Conservation (phyloP, 1,140 invertebrate species). For the Drosophila baimaii region DNA sequence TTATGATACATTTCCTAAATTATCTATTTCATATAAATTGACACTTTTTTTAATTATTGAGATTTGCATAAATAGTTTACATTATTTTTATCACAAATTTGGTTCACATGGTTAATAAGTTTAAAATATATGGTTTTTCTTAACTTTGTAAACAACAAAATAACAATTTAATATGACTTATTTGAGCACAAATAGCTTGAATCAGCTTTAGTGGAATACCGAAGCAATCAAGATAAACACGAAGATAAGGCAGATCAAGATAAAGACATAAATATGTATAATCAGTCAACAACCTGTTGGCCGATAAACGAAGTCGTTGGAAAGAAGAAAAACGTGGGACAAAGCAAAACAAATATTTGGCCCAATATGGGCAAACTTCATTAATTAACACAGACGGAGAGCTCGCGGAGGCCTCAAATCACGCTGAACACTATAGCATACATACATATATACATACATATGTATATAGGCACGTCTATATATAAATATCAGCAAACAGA, state of each 20-base stretch:
- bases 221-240: conserved; percentile 44
- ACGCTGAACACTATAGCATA: not conserved
- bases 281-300: conserved; percentile 75
- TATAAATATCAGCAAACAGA: conserved; percentile 11
- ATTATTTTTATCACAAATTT: not conserved
- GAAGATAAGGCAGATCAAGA: conserved; percentile 52
- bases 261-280: conserved; percentile 46
- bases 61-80: too few species aligned
- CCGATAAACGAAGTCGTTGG: conserved; percentile 10
- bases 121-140: not conserved
- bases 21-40: not conserved
- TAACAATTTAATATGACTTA: not conserved
- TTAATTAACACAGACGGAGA: conserved; percentile 52
- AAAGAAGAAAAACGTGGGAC: conserved; percentile 27
- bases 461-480: not conserved
- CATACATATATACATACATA: too few species aligned
- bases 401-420: conserved; percentile 9
- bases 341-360: conserved; percentile 38
- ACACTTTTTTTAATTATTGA: too few species aligned
- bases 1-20: not conserved
- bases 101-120: not conserved
- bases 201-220: conserved; percentile 1
- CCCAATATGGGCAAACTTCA: conserved; percentile 37
- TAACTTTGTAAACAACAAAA: not conserved
- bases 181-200: conserved; percentile 5